Conservation (phyloP, 2,113 vertebrate species). For the Hylia prasina region DNA sequence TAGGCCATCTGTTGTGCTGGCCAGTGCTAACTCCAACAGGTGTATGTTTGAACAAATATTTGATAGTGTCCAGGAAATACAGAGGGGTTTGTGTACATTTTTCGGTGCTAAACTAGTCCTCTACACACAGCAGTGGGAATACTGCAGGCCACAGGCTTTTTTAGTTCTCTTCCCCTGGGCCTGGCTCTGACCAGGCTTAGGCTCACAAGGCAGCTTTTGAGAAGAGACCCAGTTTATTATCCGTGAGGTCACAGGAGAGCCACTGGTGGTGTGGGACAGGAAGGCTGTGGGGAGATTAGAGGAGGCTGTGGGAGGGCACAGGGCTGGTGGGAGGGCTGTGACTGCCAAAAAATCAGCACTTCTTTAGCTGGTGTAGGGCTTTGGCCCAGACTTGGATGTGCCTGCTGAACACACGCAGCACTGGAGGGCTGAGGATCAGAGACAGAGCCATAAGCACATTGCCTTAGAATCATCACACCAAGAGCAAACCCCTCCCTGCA, state of each 20-base stretch:
- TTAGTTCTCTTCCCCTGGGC: neutral
- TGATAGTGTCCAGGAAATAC: neutral
- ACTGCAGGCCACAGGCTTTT: fast-evolving
- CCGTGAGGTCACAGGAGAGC: neutral
- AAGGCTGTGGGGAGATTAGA: neutral
- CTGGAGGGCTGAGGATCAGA: neutral
- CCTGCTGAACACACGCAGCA: fast-evolving
- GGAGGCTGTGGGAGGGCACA: neutral
- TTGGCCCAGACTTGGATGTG: neutral
- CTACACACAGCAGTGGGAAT: neutral
- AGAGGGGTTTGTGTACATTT: neutral
- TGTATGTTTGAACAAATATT: neutral
- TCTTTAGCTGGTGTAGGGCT: neutral
- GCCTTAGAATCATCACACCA: fast-evolving
- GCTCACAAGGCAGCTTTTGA: neutral
- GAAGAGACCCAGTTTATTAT: neutral
- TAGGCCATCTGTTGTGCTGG: neutral
- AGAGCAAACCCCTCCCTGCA: neutral
- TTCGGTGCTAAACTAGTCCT: neutral
- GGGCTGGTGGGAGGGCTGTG: neutral
- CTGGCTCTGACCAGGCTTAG: neutral
- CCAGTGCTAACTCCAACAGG: neutral
- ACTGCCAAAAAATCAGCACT: neutral
- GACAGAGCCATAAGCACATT: fast-evolving
- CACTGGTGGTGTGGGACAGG: neutral